phyloP scores from a whole-genome alignment of 2,113 vertebrate genomes.

The Stegostoma tigrinum region DNA sequence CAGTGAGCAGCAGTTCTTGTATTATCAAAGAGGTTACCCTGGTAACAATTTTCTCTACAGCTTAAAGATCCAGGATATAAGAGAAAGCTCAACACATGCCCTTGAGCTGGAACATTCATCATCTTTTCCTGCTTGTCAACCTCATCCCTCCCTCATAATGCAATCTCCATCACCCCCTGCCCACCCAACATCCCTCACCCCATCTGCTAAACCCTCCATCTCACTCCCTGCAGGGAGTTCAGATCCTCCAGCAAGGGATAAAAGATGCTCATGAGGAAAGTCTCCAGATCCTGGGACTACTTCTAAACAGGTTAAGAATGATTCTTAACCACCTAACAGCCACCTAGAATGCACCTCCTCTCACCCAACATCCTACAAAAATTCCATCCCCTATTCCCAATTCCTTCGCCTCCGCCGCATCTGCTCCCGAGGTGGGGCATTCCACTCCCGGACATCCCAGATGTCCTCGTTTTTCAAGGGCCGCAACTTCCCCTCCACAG shows the following conservation, averaged over 20 bases:
- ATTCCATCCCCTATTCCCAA: too few species aligned
- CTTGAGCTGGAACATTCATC: too few species aligned
- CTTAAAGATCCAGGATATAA: background rate
- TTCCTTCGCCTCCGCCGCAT: too few species aligned
- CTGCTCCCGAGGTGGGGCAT: too few species aligned
- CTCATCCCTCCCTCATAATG: background rate
- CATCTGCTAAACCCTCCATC: background rate
- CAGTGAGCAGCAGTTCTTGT: background rate
- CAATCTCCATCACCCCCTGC: background rate
- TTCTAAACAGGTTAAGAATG: background rate
- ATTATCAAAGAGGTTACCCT: too few species aligned
- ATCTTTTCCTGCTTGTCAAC: background rate
- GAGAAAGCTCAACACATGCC: background rate
- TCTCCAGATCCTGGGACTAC: background rate
- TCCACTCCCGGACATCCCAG: too few species aligned
- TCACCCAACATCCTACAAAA: too few species aligned
- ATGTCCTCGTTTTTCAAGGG: too few species aligned
- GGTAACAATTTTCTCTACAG: background rate
- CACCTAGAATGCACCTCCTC: too few species aligned
- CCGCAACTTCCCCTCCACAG: too few species aligned
- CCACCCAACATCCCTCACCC: background rate
- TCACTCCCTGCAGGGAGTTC: too few species aligned
- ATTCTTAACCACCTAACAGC: background rate
- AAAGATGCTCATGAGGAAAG: background rate
- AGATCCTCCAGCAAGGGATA: background rate